Evolutionary conservation across 2,113 vertebrate species (phyloP), one percentile per base, ranked within the genome.

Genomic region (Leptobrachium ailaonicum): DNA sequence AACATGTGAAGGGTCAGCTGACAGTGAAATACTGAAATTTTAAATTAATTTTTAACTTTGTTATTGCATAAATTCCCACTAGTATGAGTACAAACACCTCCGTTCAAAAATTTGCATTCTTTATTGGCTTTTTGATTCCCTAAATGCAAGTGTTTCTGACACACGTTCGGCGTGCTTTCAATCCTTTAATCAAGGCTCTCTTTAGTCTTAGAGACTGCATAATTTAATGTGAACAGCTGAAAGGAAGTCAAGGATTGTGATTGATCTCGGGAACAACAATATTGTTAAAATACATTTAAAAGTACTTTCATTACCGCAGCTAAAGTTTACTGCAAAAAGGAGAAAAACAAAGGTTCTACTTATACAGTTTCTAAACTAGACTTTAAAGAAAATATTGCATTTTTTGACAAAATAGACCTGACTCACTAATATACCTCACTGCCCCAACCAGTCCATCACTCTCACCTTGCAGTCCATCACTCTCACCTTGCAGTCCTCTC

Each of bases 81-180:
- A 50, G 56, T 50, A 54, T 6, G 13, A 50, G n/a, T 41, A 71
- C 43, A 64, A 71, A 78, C 42, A 58, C 20, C 6, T 63, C 44
- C 47, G 42, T 75, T 74, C 72, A 43, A 58, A 63, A 41, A 64
- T 78, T 41, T 77, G 50, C 53, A 44, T 60, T 62, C 53, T 40
- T 20, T 67, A 77, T 70, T 43, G 70, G 47, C 9, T 72, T 62
- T 11, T 66, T 72, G 4, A 56, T 66, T 66, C 7, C 58, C 69
- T 54, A 53, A 63, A 66, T 66, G 50, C 13, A 79, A 70, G 56
- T 40, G 41, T 78, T 77, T 47, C 20, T 71, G 68, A 70, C 42
- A 78, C 69, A 78, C 62, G 77, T 79, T 79, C 44, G 66, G 42
- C 58, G 47, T 32, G 66, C 54, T 70, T 63, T 72, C 44, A 72